Evolutionary conservation across 2,113 vertebrate genomes (phyloP), one percentile per base, ranked within the genome.

Genomic region (Gyps fulvus): DNA sequence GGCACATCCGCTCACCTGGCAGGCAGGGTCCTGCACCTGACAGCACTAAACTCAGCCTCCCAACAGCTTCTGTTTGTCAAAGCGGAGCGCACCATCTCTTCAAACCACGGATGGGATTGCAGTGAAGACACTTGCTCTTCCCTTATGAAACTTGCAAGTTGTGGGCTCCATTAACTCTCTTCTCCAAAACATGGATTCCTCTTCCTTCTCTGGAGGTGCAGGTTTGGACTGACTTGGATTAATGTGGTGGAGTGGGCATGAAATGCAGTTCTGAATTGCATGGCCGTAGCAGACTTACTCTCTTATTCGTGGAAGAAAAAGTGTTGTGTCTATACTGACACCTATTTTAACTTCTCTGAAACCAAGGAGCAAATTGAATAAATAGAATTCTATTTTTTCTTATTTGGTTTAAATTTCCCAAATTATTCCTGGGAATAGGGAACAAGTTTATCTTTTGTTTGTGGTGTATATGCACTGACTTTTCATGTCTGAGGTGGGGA

Each of bases 371-470:
- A 93, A 79, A 69, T 16, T 8, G 70, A 93, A 91, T 97, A 97
- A 96, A 95, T 71, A 90, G 89, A 90, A 27, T 85, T 97, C 58
- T 97, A 91, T 96, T 93, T 95, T 95, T 97, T 93, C 40, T 83
- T 95, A 77, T 9, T 89, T 94, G 86, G 7, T 93, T 91, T 94
- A 54, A 77, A 89, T 71, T 91, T 97, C 91, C 74, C 26, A 8
- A 94, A 70, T 91, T 84, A 88, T 94, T 95, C 54, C 71, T 93
- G 84, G 93, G 89, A 96, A 65, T 54, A 80, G 78, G 79, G 62
- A 87, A 90, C 80, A 70, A 49, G 16, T 57, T 76, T 27, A 8
- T 45, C 45, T 86, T 91, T 90, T 17, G 34, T 45, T 74, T 71
- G 26, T 49, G 17, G 13, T 26, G 3, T 79, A 15, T 6, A 3